Conservation (phyloP, 2,888 invertebrate species). For the Erebia epiphron region DNA sequence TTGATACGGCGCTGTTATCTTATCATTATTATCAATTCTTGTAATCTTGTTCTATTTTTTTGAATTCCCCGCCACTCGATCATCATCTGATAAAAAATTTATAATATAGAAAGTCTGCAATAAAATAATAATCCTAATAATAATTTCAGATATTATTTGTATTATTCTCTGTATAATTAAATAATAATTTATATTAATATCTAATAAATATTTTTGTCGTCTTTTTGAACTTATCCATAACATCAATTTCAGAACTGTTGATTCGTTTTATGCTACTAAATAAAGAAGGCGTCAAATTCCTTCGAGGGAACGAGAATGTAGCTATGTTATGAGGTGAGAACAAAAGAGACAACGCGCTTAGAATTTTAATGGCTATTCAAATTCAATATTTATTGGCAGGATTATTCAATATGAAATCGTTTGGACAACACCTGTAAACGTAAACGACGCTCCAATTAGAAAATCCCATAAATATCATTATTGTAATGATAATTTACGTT, state of each 20-base stretch:
- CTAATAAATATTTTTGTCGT: not conserved
- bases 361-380: conserved; percentile 3
- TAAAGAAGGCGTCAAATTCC: conserved; percentile 29
- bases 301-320: conserved; percentile 36
- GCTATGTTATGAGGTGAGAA: not conserved
- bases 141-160: not conserved
- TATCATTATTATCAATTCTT: conserved; percentile 74
- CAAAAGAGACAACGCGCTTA: conserved; percentile 38
- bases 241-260: conserved; percentile 56
- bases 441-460: conserved; percentile 64
- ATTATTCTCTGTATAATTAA: conserved; percentile 5
- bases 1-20: conserved; percentile 71
- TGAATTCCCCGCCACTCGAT: conserved; percentile 64
- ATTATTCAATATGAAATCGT: conserved; percentile 61
- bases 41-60: conserved; percentile 75
- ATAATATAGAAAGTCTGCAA: not conserved
- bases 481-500: conserved; percentile 60
- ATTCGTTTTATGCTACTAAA: conserved; percentile 42
- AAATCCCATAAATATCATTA: conserved; percentile 58
- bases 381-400: conserved; percentile 39
- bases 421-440: conserved; percentile 58
- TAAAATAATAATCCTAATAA: conserved; percentile 20
- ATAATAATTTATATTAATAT: not conserved
- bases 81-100: conserved; percentile 15
- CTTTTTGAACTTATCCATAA: not conserved